Percentiles rank a stretch among this genome's conserved stretches.
Conservation (phyloP, 2,797 vertebrate species). For the Syndactyla subalaris region DNA sequence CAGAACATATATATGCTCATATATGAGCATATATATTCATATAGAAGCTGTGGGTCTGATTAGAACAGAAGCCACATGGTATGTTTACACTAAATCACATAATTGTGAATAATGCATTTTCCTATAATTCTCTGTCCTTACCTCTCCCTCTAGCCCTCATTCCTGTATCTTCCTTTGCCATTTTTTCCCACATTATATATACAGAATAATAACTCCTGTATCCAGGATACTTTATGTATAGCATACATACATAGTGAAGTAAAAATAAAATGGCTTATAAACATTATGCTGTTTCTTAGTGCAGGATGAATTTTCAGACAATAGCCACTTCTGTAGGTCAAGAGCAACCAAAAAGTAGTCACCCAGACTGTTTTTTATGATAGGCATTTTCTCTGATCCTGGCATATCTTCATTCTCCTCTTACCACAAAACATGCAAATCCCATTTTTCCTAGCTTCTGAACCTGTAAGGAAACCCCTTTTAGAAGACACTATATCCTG, state of each 20-base stretch:
- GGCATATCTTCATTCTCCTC: neutral
- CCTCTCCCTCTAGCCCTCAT: neutral
- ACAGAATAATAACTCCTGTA: neutral
- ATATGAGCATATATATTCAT: neutral
- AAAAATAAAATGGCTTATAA: neutral
- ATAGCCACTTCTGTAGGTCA: neutral
- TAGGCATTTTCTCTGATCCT: neutral
- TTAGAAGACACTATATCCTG: neutral
- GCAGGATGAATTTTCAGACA: neutral
- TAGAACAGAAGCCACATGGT: neutral
- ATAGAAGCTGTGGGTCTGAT: neutral
- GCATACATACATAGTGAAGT: neutral
- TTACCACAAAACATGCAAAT: neutral
- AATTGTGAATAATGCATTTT: neutral
- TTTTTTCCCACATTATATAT: rapidly evolving
- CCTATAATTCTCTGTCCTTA: neutral
- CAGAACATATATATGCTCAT: neutral
- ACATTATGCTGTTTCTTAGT: neutral
- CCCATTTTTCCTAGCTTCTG: neutral
- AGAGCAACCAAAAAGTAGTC: neutral
- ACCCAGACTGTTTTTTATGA: neutral
- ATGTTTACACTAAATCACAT: neutral
- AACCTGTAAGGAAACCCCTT: neutral
- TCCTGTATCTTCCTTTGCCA: neutral
- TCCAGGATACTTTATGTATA: neutral